These are phyloP conservation scores for Ctenoplectra terminalis DNA, from an alignment of 1,140 invertebrate species.

Conservation along the genomic window DNA sequence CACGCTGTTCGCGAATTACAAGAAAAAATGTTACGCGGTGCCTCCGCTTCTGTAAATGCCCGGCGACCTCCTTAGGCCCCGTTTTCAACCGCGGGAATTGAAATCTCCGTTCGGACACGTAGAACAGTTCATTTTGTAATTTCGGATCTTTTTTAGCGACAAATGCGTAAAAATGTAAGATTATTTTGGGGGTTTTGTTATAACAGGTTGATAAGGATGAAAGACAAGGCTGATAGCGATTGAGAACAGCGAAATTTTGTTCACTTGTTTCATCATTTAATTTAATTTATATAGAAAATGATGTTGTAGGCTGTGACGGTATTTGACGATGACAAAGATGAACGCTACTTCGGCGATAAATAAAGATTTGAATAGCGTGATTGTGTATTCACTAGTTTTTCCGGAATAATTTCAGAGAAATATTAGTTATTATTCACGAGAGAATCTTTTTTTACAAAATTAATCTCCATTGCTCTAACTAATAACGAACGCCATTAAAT, in stretches of 20 bases:
- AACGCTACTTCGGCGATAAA: not conserved
- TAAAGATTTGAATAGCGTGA: no score
- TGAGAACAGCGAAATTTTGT: not conserved
- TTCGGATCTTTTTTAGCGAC: not conserved
- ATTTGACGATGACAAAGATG: not conserved
- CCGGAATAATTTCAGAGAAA: no score
- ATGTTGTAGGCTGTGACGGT: not conserved
- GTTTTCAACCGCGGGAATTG: not conserved
- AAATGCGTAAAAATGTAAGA: not conserved
- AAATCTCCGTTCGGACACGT: not conserved
- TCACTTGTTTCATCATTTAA: conserved; percentile 5
- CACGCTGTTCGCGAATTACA: conserved; percentile 28
- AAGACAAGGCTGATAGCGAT: conserved; percentile 1
- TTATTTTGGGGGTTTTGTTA: not conserved
- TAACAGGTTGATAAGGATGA: not conserved
- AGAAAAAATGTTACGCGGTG: conserved; percentile 23
- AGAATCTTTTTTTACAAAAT: no score
- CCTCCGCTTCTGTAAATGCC: conserved; percentile 10
- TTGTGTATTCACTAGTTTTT: no score
- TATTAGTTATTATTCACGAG: no score
- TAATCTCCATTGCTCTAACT: no score
- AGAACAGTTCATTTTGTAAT: no score
- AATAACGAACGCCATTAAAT: no score
- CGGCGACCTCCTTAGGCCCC: not conserved
- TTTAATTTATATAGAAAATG: not conserved